Evolutionary conservation across 2,888 invertebrate genomes (phyloP).

Genomic region (Cremastinae sp.): DNA sequence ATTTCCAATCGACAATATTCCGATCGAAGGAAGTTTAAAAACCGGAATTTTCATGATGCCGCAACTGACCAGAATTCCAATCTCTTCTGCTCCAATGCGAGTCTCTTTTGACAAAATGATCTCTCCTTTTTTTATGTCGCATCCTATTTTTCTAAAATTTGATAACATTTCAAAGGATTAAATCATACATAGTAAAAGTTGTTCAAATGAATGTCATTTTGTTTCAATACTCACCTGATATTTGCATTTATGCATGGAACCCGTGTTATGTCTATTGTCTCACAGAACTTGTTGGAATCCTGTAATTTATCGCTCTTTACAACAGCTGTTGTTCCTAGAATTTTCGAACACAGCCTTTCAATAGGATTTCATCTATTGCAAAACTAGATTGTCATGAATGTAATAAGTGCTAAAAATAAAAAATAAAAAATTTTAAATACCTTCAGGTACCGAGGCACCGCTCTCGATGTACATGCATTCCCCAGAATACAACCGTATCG

Average conservation of each 20-base stretch:
- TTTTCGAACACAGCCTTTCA: conserved; percentile 76
- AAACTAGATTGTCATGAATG: no score
- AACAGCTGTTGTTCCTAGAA: conserved; percentile 85
- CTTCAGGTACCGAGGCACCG: conserved; percentile 93
- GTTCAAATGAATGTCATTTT: no score
- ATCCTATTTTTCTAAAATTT: conserved; percentile 81
- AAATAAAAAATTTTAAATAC: conserved; percentile 71
- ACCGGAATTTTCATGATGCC: conserved; percentile 83
- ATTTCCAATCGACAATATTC: conserved; percentile 96
- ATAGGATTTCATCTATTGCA: no score
- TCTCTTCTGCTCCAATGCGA: conserved; percentile 84
- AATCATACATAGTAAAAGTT: no score
- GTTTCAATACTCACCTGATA: no score
- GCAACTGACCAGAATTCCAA: conserved; percentile 87
- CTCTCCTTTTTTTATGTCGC: conserved; percentile 78
- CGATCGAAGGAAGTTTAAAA: conserved; percentile 85
- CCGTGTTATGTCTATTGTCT: no score
- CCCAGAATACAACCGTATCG: conserved; percentile 80
- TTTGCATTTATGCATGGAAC: no score
- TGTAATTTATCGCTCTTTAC: no score
- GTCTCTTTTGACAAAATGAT: conserved; percentile 82
- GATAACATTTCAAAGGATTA: no score
- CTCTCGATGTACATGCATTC: conserved; percentile 95
- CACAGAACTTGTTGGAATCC: no score
- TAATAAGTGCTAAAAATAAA: background rate